These are phyloP conservation scores for Eristalis arbustorum DNA, from an alignment of 2,888 invertebrate genomes.

Conservation along the genomic window DNA sequence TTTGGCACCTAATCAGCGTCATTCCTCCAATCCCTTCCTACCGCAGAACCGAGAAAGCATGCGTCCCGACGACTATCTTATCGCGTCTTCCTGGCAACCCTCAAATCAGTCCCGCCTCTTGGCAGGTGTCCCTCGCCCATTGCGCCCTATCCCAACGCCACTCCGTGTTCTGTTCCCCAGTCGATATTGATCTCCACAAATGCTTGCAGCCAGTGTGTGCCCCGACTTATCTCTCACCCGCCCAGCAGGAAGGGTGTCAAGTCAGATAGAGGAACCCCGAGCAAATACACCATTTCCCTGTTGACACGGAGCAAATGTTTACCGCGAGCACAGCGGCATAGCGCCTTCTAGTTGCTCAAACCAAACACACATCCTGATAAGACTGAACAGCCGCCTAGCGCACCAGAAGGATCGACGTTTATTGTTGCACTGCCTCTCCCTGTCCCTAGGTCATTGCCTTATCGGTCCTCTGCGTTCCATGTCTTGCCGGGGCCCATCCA, in stretches of 20 bases:
- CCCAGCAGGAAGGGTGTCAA: neutral
- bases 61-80: no score
- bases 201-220: neutral
- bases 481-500: neutral
- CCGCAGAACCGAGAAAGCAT: no score
- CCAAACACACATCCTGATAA: neutral
- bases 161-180: no score
- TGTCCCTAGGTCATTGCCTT: slow-evolving; percentile 39
- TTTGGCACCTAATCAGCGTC: no score
- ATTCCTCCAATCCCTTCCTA: no score
- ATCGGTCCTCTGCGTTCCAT: neutral
- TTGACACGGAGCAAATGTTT: neutral
- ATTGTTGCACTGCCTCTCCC: neutral
- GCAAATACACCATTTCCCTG: neutral
- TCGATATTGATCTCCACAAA: neutral
- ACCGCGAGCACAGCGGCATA: neutral
- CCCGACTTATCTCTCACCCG: neutral
- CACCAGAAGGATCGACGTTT: neutral
- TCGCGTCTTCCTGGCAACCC: no score
- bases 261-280: neutral
- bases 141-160: no score
- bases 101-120: no score
- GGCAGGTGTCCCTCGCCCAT: no score
- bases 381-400: neutral
- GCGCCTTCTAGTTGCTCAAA: neutral